These are phyloP conservation scores for Notodonta ziczac DNA, from an alignment of 2,888 invertebrate species.

Conservation along the genomic window DNA sequence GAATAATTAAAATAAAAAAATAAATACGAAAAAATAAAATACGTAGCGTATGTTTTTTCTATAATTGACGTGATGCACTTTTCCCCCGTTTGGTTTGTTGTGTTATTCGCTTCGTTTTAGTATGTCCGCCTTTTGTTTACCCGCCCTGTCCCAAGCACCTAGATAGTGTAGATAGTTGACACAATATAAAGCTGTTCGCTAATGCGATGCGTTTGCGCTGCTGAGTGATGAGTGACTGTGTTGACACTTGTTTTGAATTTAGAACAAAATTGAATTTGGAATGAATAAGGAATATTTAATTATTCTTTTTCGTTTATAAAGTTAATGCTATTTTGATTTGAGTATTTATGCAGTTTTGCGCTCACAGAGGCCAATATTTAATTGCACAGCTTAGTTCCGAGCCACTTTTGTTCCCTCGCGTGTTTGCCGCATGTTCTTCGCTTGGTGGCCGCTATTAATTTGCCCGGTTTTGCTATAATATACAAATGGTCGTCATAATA, in stretches of 20 bases:
- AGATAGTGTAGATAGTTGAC: conserved; percentile 55
- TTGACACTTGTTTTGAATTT: neutral
- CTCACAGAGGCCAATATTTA: conserved; percentile 13
- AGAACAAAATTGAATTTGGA: neutral
- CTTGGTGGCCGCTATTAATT: conserved; percentile 62
- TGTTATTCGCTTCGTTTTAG: conserved; percentile 80
- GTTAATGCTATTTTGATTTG: neutral
- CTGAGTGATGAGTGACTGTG: conserved; percentile 42
- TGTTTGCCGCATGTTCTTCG: conserved; percentile 44
- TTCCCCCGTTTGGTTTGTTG: conserved; percentile 69
- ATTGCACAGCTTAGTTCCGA: conserved; percentile 21
- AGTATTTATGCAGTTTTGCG: neutral
- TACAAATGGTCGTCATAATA: conserved; percentile 34
- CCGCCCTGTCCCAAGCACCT: conserved; percentile 70
- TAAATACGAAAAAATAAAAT: conserved; percentile 52
- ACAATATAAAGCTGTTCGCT: conserved; percentile 34
- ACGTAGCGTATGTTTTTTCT: conserved; percentile 64
- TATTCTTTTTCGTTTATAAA: no score
- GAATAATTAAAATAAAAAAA: conserved; percentile 46
- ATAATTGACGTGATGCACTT: conserved; percentile 79
- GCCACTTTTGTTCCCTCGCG: conserved; percentile 21
- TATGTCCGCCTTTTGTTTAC: conserved; percentile 65
- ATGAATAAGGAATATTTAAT: conserved; percentile 17
- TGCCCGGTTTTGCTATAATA: conserved; percentile 54
- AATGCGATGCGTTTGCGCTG: conserved; percentile 42